Percentiles rank a stretch among this genome's conserved stretches.
Conservation (phyloP, 2,797 vertebrate species). For the Galaxias olidus region DNA sequence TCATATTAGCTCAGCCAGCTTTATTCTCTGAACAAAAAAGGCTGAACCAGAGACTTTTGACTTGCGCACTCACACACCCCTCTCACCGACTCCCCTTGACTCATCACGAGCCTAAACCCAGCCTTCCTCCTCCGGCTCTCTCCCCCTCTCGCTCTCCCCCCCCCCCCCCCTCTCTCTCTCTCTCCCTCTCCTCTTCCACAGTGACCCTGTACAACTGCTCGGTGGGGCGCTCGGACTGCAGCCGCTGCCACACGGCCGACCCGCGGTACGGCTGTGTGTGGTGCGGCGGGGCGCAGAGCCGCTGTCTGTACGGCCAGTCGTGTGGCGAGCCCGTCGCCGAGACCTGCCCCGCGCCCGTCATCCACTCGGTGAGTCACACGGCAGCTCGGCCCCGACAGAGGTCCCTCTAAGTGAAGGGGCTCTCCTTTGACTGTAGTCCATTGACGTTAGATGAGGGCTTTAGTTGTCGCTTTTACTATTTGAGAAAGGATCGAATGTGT, state of each 20-base stretch:
- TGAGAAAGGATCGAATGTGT: too few species aligned
- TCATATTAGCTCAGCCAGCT: too few species aligned
- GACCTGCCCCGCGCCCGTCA: constrained; percentile 90
- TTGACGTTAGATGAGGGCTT: too few species aligned
- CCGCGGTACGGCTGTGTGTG: constrained; percentile 89
- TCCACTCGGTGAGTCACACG: constrained; percentile 88
- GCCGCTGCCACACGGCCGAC: constrained; percentile 89
- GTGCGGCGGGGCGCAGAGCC: constrained; percentile 82
- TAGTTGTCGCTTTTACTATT: too few species aligned
- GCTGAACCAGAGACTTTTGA: too few species aligned
- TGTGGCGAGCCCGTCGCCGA: constrained; percentile 80
- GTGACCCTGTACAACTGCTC: constrained; percentile 96
- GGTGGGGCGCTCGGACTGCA: constrained; percentile 90
- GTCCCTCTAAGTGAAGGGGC: background rate
- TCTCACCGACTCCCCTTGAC: too few species aligned
- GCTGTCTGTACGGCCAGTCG: constrained; percentile 82
- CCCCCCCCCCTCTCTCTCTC: background rate
- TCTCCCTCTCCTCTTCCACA: constrained; percentile 49
- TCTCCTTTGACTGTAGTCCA: too few species aligned
- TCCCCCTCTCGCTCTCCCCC: background rate
- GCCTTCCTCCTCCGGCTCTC: background rate
- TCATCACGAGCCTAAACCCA: background rate
- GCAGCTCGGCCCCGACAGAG: too few species aligned
- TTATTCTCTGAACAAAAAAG: too few species aligned
- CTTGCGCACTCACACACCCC: too few species aligned